Evolutionary conservation across 2,797 vertebrate species (phyloP), one percentile per base, ranked within the genome.

Genomic region (Sandelia bainsii): DNA sequence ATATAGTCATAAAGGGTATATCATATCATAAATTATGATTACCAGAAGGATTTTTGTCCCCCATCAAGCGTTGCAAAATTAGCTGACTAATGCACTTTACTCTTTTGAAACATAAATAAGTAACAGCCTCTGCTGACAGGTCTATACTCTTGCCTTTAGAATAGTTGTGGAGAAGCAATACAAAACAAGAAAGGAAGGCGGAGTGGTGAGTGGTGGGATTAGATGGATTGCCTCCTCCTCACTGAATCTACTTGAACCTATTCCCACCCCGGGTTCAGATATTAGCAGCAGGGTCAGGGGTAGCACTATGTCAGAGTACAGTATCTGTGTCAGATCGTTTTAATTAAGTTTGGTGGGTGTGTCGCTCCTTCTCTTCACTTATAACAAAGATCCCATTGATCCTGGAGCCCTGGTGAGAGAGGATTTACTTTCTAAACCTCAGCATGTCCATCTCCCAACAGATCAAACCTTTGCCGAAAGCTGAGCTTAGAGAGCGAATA

Each of bases 341-440:
- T 87, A 86, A 92, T 91, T 80, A 87, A 90, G 81, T 80, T 66
- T 67, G 69, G 77, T 85, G 81, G 80, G 76, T 75, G 79, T 79
- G 81, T 76, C 34, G 46, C 75, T 49, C 17, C 69, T 77, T 71
- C 61, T 56, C 59, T 25, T 29, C 6, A 42, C 80, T 82, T 60
- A 80, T 70, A 70, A 89, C 88, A 91, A 89, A 82, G 85, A 83
- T 76, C 73, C 62, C 73, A 87, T 88, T 88, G 85, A 93, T 88
- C 82, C 70, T 34, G 59, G 29, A 49, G 78, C 67, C 39, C 46
- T n/a, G 48, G 58, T n/a, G 64, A 62, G 61, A 48, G 67, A 46
- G 80, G 78, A 73, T 84, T 84, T 84, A 82, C 83, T 87, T 82
- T 66, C 69, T 87, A 88, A 92, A 92, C 78, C 86, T 80, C 65